Evolutionary conservation across 1,140 invertebrate genomes (phyloP).

Genomic region (Lordiphosa mommai): DNA sequence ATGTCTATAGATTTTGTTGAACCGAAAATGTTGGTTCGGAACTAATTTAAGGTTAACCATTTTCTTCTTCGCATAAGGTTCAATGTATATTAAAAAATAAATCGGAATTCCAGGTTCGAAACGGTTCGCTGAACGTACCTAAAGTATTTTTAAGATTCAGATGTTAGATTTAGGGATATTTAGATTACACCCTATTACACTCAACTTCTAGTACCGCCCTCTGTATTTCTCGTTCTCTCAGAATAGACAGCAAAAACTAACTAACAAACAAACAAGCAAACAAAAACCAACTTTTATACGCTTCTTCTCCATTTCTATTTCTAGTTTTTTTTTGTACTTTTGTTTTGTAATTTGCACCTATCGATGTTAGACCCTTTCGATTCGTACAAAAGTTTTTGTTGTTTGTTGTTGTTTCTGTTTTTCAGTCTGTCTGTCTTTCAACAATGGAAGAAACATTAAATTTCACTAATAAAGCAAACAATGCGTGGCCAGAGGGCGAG

Average conservation of each 20-base stretch:
- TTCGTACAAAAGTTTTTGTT: constrained; percentile 38
- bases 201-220: background rate
- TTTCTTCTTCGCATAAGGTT: no score
- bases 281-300: background rate
- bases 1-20: no score
- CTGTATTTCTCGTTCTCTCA: background rate
- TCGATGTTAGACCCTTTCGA: constrained; percentile 58
- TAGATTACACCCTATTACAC: no score
- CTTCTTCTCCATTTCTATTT: background rate
- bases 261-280: background rate
- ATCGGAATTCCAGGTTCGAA: no score
- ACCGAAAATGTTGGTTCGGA: no score
- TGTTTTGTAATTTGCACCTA: constrained; percentile 74
- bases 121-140: no score
- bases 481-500: constrained; percentile 34
- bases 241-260: background rate
- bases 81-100: no score
- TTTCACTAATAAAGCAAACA: constrained; percentile 75
- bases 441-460: constrained; percentile 62
- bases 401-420: background rate
- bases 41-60: no score
- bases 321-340: constrained; percentile 1
- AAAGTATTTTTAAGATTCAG: no score
- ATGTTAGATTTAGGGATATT: no score
- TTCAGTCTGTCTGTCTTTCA: constrained; percentile 16